Conservation (phyloP, 2,888 invertebrate genomes). For the Philaethria dido region DNA sequence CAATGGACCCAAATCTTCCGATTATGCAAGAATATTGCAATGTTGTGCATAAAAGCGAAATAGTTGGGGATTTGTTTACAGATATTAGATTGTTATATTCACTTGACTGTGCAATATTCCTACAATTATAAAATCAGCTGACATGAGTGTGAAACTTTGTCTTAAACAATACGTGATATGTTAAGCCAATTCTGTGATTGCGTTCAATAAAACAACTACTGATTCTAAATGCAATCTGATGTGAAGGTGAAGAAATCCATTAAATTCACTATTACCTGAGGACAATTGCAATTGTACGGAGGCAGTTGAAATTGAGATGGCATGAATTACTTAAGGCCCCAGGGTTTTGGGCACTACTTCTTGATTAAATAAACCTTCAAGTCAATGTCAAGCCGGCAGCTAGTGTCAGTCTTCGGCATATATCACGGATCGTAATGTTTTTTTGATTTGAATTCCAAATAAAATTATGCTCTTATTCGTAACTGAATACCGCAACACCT, state of each 20-base stretch:
- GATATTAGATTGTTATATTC: too few species aligned
- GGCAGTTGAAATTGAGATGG: slow-evolving; percentile 77
- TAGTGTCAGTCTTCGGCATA: slow-evolving; percentile 66
- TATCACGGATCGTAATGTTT: slow-evolving; percentile 52
- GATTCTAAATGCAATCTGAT: slow-evolving; percentile 49
- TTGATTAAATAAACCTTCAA: slow-evolving; percentile 83
- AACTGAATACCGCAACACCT: slow-evolving; percentile 40
- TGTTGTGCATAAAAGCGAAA: slow-evolving; percentile 19
- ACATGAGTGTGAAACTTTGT: neutral
- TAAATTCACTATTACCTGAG: slow-evolving; percentile 73
- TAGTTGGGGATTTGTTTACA: neutral
- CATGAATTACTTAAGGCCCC: slow-evolving; percentile 64
- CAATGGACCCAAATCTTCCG: slow-evolving; percentile 54
- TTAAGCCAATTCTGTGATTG: slow-evolving; percentile 28
- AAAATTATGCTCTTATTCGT: slow-evolving; percentile 43
- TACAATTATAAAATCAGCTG: neutral
- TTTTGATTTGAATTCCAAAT: slow-evolving; percentile 50
- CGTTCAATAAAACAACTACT: slow-evolving; percentile 63
- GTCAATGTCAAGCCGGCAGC: slow-evolving; percentile 66
- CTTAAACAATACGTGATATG: slow-evolving; percentile 7
- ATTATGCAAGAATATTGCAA: slow-evolving; percentile 39
- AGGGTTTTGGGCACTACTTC: slow-evolving; percentile 58
- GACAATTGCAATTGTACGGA: slow-evolving; percentile 74
- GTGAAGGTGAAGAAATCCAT: slow-evolving; percentile 64
- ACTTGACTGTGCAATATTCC: neutral